Percentiles rank a stretch among this genome's conserved stretches.
Conservation (phyloP, 1,140 invertebrate genomes). For the Drosophila fuyamai region DNA sequence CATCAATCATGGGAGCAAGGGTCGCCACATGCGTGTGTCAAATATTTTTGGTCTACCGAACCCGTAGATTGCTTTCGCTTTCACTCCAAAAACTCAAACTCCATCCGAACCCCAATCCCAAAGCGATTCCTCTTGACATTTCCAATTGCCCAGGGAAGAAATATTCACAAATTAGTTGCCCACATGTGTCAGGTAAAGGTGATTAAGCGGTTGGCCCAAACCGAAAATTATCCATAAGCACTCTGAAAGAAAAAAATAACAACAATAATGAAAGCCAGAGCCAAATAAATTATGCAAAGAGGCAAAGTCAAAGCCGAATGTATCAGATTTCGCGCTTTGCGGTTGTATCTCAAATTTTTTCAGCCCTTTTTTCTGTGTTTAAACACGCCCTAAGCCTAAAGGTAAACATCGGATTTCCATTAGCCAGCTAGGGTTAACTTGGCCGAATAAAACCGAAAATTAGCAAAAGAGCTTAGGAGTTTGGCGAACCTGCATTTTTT, state of each 20-base stretch:
- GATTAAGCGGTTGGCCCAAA: conserved; percentile 59
- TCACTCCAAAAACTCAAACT: conserved; percentile 41
- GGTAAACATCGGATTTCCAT: conserved; percentile 74
- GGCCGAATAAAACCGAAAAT: conserved; percentile 16
- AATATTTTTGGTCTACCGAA: conserved; percentile 46
- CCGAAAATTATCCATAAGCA: conserved; percentile 75
- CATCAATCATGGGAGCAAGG: conserved; percentile 71
- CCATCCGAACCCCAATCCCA: conserved; percentile 5
- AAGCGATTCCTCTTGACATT: conserved; percentile 57
- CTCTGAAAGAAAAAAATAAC: conserved; percentile 11
- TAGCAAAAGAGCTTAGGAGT: conserved; percentile 11
- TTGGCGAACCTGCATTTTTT: not conserved
- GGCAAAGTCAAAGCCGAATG: conserved; percentile 47
- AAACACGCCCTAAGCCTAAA: conserved; percentile 61
- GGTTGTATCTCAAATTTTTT: conserved; percentile 36
- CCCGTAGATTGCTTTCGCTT: conserved; percentile 62
- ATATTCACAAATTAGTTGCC: conserved; percentile 77
- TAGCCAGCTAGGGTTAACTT: conserved; percentile 47
- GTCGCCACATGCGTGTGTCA: conserved; percentile 64
- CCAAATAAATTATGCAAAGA: conserved; percentile 70
- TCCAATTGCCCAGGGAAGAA: conserved; percentile 62
- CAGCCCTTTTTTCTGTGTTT: conserved; percentile 14
- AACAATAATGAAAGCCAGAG: conserved; percentile 25
- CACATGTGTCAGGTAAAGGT: conserved; percentile 65
- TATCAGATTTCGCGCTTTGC: conserved; percentile 77